Percentiles rank a stretch among this genome's conserved stretches.
These are phyloP conservation scores for Pangasius djambal DNA, from an alignment of 2,797 vertebrate species.

Conservation along the genomic window DNA sequence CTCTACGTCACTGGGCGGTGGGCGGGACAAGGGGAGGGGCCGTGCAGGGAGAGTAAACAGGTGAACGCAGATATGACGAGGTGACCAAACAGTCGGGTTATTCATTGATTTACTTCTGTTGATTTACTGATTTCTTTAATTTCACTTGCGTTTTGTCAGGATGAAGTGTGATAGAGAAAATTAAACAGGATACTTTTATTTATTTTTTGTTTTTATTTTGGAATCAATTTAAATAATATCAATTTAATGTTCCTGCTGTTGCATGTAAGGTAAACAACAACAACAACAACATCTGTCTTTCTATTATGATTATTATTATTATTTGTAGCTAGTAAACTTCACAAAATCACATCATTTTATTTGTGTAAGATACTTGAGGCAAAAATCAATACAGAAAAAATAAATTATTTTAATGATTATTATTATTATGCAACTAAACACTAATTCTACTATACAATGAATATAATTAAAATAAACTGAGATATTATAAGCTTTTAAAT, in stretches of 20 bases:
- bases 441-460: background rate
- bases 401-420: background rate
- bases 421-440: background rate
- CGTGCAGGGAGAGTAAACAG: background rate
- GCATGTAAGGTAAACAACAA: background rate
- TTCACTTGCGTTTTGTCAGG: background rate
- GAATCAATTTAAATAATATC: background rate
- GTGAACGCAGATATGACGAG: background rate
- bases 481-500: background rate
- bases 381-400: too few species aligned
- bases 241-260: background rate
- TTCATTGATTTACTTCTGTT: too few species aligned
- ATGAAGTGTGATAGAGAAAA: background rate
- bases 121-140: background rate
- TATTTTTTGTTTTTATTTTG: background rate
- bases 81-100: too few species aligned
- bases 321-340: background rate
- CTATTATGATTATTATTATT: background rate
- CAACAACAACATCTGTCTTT: background rate
- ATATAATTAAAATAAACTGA: background rate
- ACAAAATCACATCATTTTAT: background rate
- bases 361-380: background rate
- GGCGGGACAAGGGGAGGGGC: constrained; percentile 2
- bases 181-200: background rate
- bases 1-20: background rate